Percentiles rank a stretch among this genome's conserved stretches.
phyloP scores from a whole-genome alignment of 2,888 invertebrate genomes.

The Nebria brevicollis region DNA sequence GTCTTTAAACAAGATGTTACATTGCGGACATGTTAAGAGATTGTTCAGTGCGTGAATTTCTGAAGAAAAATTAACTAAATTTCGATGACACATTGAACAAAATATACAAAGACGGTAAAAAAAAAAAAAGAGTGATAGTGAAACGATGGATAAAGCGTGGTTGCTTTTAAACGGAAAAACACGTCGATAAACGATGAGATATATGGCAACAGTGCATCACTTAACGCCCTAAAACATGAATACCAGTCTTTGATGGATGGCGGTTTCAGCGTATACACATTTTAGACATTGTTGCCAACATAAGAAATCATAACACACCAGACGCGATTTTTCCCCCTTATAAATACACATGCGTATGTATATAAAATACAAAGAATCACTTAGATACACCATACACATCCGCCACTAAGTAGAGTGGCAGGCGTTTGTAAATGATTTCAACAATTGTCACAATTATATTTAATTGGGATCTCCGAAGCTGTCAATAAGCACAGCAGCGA shows the following conservation, averaged over 20 bases:
- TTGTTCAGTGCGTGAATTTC: too few species aligned
- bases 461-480: too few species aligned
- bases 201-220: constrained; percentile 1
- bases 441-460: too few species aligned
- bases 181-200: background rate
- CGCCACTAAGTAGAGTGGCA: too few species aligned
- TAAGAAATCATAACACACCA: background rate
- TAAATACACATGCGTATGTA: background rate
- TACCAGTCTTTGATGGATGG: background rate
- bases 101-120: too few species aligned
- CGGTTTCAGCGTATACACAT: background rate
- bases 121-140: too few species aligned
- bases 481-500: too few species aligned
- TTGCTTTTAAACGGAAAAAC: background rate
- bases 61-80: too few species aligned
- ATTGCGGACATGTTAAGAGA: too few species aligned
- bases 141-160: background rate
- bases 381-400: background rate
- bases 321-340: background rate
- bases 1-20: too few species aligned
- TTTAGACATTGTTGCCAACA: background rate
- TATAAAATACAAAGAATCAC: background rate
- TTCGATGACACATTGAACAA: too few species aligned
- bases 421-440: too few species aligned
- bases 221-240: background rate